Base-by-base conservation (phyloP, 2,797 vertebrate genomes). In the Picus viridis region DNA sequence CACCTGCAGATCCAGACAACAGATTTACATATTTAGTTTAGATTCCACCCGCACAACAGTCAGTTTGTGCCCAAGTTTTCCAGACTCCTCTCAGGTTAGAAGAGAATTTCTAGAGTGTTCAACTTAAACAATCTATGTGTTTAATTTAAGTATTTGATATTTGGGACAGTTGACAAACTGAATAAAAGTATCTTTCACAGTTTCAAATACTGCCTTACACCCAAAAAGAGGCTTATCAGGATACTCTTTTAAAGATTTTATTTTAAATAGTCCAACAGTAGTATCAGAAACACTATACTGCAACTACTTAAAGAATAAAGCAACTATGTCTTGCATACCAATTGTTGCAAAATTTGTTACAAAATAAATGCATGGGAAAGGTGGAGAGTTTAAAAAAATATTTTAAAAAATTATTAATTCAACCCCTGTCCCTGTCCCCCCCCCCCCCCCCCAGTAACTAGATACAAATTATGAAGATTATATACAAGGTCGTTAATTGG, bases 11-110 rank as follows among this genome's bases (percentile, higher is more conserved):
- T 39, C 24, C 20, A 80, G 22, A 63, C 32, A 80, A 89, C 56
- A 54, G 26, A 56, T 76, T 78, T 74, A 94, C 80, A 83, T 91
- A 80, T 77, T 86, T 80, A 73, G 45, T 91, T 82, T 64, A 76
- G 10, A 83, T 83, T 85, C 71, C 93, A 6, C 39, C 54, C 20
- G 62, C 43, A 71, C 34, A 85, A n/a, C 61, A 73, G 27, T 12
- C 30, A 54, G 4, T 54, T 79, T 51, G 86, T 74, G 24, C 12
- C 19, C 16, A 57, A 32, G 22, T 79, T 93, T 79, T 89, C 34
- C n/a, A 74, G 41, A 61, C 16, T 77, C 10, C 4, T 26, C 22
- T 73, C 64, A 71, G 61, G 49, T 91, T 90, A 82, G 17, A 9
- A 67, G 5, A 82, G 34, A 81, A 67, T 88, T 86, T 92, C 71